Percentiles rank a stretch among this genome's conserved stretches.
Conservation (phyloP, 2,113 vertebrate species). For the Catharus minimus region DNA sequence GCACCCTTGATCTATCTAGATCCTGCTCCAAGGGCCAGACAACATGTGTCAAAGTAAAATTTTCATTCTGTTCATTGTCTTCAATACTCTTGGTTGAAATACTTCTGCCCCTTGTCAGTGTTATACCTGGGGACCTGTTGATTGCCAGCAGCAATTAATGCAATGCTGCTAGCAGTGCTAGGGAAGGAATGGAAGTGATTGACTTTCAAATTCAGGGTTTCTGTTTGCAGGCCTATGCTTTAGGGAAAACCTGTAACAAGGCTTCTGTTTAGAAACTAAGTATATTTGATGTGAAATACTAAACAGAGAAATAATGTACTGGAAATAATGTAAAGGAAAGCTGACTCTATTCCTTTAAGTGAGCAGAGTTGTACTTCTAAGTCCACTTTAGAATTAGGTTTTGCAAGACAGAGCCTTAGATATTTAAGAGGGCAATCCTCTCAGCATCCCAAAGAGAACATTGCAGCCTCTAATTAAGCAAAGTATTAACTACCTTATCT, state of each 20-base stretch:
- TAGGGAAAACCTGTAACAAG: not conserved
- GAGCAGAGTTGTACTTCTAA: not conserved
- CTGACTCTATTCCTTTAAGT: not conserved
- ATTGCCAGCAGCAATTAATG: constrained; percentile 7
- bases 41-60: not conserved
- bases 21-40: not conserved
- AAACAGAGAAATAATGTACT: not conserved
- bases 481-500: constrained; percentile 37
- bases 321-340: not conserved
- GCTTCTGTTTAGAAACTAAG: constrained; percentile 27
- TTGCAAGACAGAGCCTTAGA: not conserved
- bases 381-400: constrained; percentile 15
- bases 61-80: not conserved
- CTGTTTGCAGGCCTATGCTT: constrained; percentile 14
- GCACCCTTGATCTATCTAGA: not conserved
- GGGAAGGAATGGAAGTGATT: constrained; percentile 3
- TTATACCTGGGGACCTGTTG: not conserved
- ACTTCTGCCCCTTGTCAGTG: not conserved
- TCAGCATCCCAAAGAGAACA: not conserved
- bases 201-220: constrained; percentile 22
- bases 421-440: not conserved
- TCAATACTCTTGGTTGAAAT: not conserved
- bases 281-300: constrained; percentile 2
- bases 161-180: not conserved
- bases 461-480: not conserved